Evolutionary conservation across 1,140 invertebrate genomes (phyloP).

Genomic region (Radopholus similis): DNA sequence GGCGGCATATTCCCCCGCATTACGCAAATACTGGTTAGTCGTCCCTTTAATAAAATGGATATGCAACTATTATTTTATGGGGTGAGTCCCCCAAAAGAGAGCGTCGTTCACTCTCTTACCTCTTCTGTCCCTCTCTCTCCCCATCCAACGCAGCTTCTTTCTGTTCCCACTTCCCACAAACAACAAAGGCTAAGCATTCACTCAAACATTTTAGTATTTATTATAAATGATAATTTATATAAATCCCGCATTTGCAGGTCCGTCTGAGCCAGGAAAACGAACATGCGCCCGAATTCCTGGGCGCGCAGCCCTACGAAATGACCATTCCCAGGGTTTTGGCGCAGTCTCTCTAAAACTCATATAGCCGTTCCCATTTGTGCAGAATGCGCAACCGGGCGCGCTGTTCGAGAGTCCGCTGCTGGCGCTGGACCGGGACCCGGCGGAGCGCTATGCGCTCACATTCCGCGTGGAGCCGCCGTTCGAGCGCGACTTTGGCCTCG

Average conservation of each 20-base stretch:
- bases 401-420: slow-evolving; percentile 38
- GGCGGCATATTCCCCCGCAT: no score
- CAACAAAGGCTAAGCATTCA: no score
- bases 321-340: slow-evolving; percentile 35
- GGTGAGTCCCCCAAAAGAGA: no score
- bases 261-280: slow-evolving; percentile 33
- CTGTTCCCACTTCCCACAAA: no score
- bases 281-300: slow-evolving; percentile 37
- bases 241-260: neutral
- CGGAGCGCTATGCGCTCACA: slow-evolving; percentile 32
- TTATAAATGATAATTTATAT: neutral
- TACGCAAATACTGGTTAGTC: no score
- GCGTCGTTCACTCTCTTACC: no score
- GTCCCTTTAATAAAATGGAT: no score
- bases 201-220: no score
- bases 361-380: no score
- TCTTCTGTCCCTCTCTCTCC: no score
- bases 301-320: slow-evolving; percentile 49
- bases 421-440: slow-evolving; percentile 48
- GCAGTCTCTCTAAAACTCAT: neutral
- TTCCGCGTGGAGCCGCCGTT: slow-evolving; percentile 32
- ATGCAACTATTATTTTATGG: no score
- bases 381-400: slow-evolving; percentile 25
- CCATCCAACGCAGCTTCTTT: no score
- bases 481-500: slow-evolving; percentile 4